These are phyloP conservation scores for Hydrotaea diabolus DNA, from an alignment of 2,888 invertebrate genomes.

Conservation along the genomic window DNA sequence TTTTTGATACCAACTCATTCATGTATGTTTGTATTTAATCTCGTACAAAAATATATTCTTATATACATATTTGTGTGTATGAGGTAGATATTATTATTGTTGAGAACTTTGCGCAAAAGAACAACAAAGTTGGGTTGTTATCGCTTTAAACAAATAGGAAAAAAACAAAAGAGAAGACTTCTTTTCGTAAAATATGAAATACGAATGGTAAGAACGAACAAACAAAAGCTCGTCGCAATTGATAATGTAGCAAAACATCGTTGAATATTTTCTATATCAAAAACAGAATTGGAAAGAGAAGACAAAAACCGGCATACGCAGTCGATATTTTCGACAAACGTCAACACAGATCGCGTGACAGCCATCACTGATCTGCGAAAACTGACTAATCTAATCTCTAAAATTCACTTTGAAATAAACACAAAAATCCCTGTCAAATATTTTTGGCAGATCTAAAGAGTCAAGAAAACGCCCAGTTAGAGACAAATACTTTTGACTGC, in stretches of 20 bases:
- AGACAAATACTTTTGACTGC: slow-evolving; percentile 24
- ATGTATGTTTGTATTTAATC: background rate
- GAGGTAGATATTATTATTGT: background rate
- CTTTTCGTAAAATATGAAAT: background rate
- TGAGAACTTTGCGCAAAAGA: background rate
- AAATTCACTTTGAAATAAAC: slow-evolving; percentile 17
- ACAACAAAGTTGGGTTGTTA: slow-evolving; percentile 1
- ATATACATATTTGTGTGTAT: no score
- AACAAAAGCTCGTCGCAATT: slow-evolving; percentile 11
- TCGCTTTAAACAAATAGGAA: slow-evolving; percentile 1
- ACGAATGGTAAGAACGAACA: background rate
- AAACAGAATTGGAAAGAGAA: background rate
- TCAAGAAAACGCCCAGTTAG: background rate
- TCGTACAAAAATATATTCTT: slow-evolving; percentile 5
- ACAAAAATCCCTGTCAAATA: background rate
- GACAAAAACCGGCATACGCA: background rate
- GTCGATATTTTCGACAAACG: slow-evolving; percentile 17
- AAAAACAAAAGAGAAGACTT: background rate
- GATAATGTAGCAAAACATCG: slow-evolving; percentile 7
- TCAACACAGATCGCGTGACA: slow-evolving; percentile 49
- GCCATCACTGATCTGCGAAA: slow-evolving; percentile 12
- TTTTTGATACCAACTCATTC: background rate
- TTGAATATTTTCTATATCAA: slow-evolving; percentile 5
- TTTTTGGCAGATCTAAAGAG: slow-evolving; percentile 32
- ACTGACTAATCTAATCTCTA: slow-evolving; percentile 40